phyloP scores from a whole-genome alignment of 2,888 invertebrate species.

The Andrena minutula region DNA sequence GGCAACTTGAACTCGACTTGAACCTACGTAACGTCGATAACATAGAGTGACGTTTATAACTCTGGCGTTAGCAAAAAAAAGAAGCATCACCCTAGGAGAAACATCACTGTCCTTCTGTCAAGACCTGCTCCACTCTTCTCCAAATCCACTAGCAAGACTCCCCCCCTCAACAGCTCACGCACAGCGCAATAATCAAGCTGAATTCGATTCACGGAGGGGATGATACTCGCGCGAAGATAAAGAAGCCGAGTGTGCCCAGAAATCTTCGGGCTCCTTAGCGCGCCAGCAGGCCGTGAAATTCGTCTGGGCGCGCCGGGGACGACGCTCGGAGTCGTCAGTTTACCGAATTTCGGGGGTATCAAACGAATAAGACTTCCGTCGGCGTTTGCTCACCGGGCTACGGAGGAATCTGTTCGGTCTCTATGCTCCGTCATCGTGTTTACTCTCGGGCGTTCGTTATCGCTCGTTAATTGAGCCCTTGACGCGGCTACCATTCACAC shows the following conservation, averaged over 20 bases:
- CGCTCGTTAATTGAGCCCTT: conserved; percentile 79
- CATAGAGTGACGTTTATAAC: too few relatives aligned
- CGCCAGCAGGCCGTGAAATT: conserved; percentile 35
- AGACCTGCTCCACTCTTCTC: too few relatives aligned
- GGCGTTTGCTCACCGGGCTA: conserved; percentile 46
- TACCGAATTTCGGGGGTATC: conserved; percentile 48
- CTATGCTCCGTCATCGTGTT: conserved; percentile 66
- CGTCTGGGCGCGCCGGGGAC: neutral
- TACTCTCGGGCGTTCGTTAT: conserved; percentile 77
- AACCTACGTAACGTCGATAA: too few relatives aligned
- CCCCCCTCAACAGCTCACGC: neutral
- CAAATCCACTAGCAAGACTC: too few relatives aligned
- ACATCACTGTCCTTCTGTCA: too few relatives aligned
- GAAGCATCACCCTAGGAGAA: too few relatives aligned
- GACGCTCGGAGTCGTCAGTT: conserved; percentile 25
- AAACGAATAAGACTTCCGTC: conserved; percentile 62
- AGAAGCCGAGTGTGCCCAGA: conserved; percentile 1
- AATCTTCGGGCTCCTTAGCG: neutral
- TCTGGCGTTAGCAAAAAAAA: too few relatives aligned
- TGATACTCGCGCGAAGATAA: neutral
- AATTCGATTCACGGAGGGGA: neutral
- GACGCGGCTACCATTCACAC: conserved; percentile 71
- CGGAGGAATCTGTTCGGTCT: conserved; percentile 49
- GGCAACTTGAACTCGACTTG: too few relatives aligned
- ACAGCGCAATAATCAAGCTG: neutral